A percentile compares a stretch with the other conserved stretches of the same genome.
Evolutionary conservation across 2,797 vertebrate species (phyloP).

Genomic region (Anabacerthia variegaticeps): DNA sequence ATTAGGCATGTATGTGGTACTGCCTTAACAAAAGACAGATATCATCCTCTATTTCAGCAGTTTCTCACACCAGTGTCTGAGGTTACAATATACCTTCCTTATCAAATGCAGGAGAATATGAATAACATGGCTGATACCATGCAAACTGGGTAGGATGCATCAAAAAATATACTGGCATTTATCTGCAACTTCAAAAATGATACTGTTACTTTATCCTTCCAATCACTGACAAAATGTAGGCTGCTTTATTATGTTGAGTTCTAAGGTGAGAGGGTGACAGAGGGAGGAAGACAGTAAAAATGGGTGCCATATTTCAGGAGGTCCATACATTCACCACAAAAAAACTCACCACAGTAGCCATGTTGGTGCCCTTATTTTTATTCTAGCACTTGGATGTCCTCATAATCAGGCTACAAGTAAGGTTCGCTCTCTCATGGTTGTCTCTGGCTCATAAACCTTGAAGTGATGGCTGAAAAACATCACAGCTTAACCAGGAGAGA

Average conservation of each 20-base stretch:
- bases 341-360: not conserved
- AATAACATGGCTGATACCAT: not conserved
- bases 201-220: not conserved
- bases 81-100: not conserved
- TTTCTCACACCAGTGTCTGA: not conserved
- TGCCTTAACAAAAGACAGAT: not conserved
- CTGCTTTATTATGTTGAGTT: not conserved
- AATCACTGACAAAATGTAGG: not conserved
- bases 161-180: not conserved
- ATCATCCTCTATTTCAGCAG: not conserved
- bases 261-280: not conserved
- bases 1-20: not conserved
- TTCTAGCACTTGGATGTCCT: accelerated
- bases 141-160: not conserved
- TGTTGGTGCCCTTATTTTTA: not conserved
- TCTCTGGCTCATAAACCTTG: not conserved
- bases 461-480: not conserved
- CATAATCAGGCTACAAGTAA: not conserved
- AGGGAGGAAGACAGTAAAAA: not conserved
- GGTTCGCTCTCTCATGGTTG: not conserved
- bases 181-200: not conserved
- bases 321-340: not conserved
- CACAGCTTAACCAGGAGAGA: not conserved
- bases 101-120: not conserved
- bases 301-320: not conserved